phyloP scores from a whole-genome alignment of 1,140 invertebrate species.

The Hesperophylax magnus region DNA sequence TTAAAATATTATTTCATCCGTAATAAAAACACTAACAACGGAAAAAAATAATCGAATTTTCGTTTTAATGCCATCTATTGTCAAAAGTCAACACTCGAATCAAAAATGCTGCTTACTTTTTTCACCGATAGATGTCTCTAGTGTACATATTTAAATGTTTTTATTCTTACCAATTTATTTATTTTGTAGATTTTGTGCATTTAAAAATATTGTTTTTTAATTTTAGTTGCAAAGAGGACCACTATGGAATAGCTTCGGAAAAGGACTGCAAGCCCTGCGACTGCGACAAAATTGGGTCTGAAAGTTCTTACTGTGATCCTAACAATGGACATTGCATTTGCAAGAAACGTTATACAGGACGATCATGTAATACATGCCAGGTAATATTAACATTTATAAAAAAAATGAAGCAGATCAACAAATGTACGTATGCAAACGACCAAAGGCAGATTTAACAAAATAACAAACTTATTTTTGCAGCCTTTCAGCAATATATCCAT shows the following conservation, averaged over 20 bases:
- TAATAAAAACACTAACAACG: no score
- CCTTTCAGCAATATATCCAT: background rate
- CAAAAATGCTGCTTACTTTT: background rate
- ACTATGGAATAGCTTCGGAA: conserved; percentile 76
- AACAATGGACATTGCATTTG: conserved; percentile 85
- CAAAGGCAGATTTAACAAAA: background rate
- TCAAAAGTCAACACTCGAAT: background rate
- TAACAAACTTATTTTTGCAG: background rate
- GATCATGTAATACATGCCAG: conserved; percentile 88
- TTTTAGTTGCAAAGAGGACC: conserved; percentile 51
- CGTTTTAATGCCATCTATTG: background rate
- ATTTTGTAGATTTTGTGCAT: no score
- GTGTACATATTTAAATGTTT: background rate
- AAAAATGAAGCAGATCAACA: background rate
- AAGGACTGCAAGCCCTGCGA: conserved; percentile 80
- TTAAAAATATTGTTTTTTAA: no score
- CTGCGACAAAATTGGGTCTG: conserved; percentile 83
- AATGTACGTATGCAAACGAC: background rate
- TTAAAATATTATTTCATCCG: no score
- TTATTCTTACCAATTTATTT: background rate
- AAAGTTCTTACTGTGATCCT: conserved; percentile 79
- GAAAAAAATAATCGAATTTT: no score
- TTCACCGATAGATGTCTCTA: background rate
- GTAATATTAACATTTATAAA: conserved; percentile 63
- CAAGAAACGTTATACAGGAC: conserved; percentile 82